A percentile compares a stretch with the other conserved stretches of the same genome.
phyloP scores from a whole-genome alignment of 2,888 invertebrate genomes.

The Hypomecis punctinalis region DNA sequence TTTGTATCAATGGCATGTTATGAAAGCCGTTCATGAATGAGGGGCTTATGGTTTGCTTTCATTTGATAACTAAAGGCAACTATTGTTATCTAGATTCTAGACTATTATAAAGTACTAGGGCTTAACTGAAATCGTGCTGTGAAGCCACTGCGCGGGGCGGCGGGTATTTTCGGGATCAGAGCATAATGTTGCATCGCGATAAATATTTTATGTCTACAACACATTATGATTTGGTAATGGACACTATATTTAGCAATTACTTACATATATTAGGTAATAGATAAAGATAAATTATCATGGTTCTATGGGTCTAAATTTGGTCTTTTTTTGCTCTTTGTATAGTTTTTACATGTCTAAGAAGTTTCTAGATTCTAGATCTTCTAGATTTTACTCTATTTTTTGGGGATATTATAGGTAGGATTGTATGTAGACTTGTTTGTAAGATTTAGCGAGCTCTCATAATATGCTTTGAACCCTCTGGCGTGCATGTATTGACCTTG shows the following conservation, averaged over 20 bases:
- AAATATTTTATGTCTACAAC: slow-evolving; percentile 13
- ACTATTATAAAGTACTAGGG: slow-evolving; percentile 8
- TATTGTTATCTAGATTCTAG: slow-evolving; percentile 18
- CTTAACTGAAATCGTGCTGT: slow-evolving; percentile 29
- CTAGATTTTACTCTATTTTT: no score
- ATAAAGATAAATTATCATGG: neutral
- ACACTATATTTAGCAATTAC: no score
- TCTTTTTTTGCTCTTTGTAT: neutral
- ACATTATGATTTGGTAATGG: neutral
- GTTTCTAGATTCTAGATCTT: neutral
- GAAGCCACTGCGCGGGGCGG: slow-evolving; percentile 39
- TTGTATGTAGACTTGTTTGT: slow-evolving; percentile 6
- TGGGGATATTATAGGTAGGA: neutral
- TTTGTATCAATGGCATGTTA: slow-evolving; percentile 18
- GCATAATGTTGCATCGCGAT: slow-evolving; percentile 16
- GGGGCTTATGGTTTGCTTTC: slow-evolving; percentile 14
- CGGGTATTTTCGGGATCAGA: slow-evolving; percentile 28
- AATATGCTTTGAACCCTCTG: slow-evolving; percentile 34
- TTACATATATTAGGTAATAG: neutral
- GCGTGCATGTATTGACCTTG: slow-evolving; percentile 86
- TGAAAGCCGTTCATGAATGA: slow-evolving; percentile 13
- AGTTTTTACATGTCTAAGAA: neutral
- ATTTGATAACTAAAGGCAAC: slow-evolving; percentile 18
- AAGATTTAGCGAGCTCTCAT: slow-evolving; percentile 10
- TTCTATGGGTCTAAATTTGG: neutral